phyloP scores from a whole-genome alignment of 2,113 vertebrate species.

The Microtus pennsylvanicus region DNA sequence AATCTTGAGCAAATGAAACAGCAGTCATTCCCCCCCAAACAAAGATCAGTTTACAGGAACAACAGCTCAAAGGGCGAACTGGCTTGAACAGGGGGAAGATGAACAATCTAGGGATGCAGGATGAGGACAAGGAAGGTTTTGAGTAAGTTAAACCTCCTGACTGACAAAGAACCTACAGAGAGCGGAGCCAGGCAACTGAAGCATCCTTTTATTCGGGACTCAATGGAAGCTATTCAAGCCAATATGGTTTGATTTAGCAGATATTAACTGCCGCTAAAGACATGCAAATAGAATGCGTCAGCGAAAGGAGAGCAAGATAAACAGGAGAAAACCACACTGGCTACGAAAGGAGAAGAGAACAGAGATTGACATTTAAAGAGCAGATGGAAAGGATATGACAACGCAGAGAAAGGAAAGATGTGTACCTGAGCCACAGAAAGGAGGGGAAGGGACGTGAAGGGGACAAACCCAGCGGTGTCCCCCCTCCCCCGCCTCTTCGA shows the following conservation, averaged over 20 bases:
- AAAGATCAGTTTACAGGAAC: background rate
- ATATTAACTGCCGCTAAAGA: slow-evolving; percentile 75
- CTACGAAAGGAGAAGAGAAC: slow-evolving; percentile 42
- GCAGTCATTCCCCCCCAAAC: background rate
- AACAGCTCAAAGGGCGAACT: background rate
- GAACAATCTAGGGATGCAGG: background rate
- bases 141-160: slow-evolving; percentile 70
- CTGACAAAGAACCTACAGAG: slow-evolving; percentile 74
- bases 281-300: slow-evolving; percentile 80
- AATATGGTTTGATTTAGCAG: slow-evolving; percentile 78
- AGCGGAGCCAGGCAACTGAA: slow-evolving; percentile 55
- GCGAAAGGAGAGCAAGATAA: slow-evolving; percentile 64
- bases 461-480: background rate
- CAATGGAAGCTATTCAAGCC: slow-evolving; percentile 75
- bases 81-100: background rate
- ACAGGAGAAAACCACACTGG: slow-evolving; percentile 69
- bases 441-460: background rate
- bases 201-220: slow-evolving; percentile 73
- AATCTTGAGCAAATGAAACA: slow-evolving; percentile 16
- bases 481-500: background rate
- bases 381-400: slow-evolving; percentile 71
- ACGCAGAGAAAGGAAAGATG: slow-evolving; percentile 49
- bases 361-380: slow-evolving; percentile 79
- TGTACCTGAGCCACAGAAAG: background rate
- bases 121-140: slow-evolving; percentile 68